Conservation (phyloP, 2,113 vertebrate species). For the Azemiops feae region DNA sequence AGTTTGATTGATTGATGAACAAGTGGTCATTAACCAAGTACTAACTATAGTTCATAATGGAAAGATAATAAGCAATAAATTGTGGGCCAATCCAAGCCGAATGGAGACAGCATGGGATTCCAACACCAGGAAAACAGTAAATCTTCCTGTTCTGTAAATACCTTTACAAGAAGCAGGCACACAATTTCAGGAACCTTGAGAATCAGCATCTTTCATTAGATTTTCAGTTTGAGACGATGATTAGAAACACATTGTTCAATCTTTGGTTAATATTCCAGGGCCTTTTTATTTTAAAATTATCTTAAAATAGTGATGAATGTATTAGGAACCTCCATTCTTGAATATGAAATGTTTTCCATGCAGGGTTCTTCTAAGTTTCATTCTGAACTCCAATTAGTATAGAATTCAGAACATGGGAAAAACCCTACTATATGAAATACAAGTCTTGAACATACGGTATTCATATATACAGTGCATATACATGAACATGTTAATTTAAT, state of each 20-base stretch:
- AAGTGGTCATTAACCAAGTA: background rate
- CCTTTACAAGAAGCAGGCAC: background rate
- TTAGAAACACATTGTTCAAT: background rate
- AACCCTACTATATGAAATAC: background rate
- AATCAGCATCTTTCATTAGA: background rate
- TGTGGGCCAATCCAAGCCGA: background rate
- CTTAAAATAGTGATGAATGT: background rate
- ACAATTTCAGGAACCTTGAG: background rate
- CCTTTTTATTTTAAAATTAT: background rate
- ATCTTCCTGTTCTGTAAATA: background rate
- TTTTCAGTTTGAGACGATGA: background rate
- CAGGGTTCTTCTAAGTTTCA: background rate
- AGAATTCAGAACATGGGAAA: background rate
- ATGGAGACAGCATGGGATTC: background rate
- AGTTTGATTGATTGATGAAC: background rate
- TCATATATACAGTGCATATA: background rate
- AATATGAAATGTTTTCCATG: background rate
- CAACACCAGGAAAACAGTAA: background rate
- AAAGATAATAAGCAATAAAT: background rate
- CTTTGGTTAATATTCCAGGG: background rate
- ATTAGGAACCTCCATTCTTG: background rate
- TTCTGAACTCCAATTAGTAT: background rate
- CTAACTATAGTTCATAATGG: background rate
- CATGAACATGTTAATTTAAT: background rate
- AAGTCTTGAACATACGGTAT: background rate